Evolutionary conservation across 2,888 invertebrate genomes (phyloP).

Genomic region (Rhopalosiphum nymphaeae): DNA sequence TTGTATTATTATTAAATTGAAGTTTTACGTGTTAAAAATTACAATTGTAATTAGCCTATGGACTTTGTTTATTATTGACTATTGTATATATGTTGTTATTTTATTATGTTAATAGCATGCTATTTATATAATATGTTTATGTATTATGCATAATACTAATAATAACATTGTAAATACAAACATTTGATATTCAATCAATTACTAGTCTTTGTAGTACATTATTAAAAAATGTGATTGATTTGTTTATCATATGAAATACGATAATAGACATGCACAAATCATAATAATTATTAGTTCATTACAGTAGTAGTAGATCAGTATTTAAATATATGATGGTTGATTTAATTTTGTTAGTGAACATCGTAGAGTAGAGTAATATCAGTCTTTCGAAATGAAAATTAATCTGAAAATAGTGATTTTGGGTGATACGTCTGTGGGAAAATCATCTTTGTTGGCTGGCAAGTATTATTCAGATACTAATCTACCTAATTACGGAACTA

Average conservation of each 20-base stretch:
- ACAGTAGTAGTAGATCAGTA: not conserved
- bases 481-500: constrained; percentile 99
- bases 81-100: too few relatives aligned
- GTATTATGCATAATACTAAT: too few relatives aligned
- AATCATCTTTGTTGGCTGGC: constrained; percentile 99
- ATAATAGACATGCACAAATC: not conserved
- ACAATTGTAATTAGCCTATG: too few relatives aligned
- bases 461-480: constrained; percentile 99
- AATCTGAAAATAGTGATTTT: constrained; percentile 97
- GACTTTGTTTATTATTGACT: too few relatives aligned
- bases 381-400: constrained; percentile 94
- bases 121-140: too few relatives aligned
- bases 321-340: too few relatives aligned
- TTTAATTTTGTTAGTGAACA: not conserved
- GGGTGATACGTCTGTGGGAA: constrained; percentile 98
- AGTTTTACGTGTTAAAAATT: too few relatives aligned
- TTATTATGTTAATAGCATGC: too few relatives aligned
- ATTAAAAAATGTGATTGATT: not conserved
- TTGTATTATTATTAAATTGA: too few relatives aligned
- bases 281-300: not conserved
- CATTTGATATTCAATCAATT: not conserved
- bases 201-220: not conserved
- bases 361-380: not conserved
- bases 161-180: not conserved
- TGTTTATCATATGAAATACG: not conserved